Evolutionary conservation across 2,797 vertebrate species (phyloP).

Genomic region (Gallinago nigripennis): DNA sequence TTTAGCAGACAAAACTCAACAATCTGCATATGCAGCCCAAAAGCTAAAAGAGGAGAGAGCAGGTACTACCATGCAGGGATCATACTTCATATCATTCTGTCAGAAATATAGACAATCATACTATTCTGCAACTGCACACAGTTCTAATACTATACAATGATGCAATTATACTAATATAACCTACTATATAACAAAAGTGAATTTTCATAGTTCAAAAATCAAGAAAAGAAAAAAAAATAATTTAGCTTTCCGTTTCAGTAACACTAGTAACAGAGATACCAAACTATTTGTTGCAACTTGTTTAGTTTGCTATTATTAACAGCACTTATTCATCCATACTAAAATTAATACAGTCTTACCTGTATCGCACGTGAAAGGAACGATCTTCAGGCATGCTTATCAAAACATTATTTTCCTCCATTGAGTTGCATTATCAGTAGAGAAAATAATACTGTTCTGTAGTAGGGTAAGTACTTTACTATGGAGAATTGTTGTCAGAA

Average conservation of each 20-base stretch:
- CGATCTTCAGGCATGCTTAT: constrained; percentile 88
- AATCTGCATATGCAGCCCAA: not conserved
- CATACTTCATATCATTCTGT: not conserved
- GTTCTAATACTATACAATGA: not conserved
- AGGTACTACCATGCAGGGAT: not conserved
- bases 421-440: constrained; percentile 88
- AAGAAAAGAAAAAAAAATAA: not conserved
- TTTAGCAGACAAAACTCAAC: not conserved
- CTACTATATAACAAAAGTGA: not conserved
- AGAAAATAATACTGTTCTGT: constrained; percentile 59
- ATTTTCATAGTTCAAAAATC: not conserved
- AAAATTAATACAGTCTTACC: constrained; percentile 82
- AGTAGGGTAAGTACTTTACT: constrained; percentile 46
- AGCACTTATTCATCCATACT: not conserved
- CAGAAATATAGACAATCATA: not conserved
- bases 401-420: constrained; percentile 86
- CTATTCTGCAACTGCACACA: not conserved
- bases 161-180: not conserved
- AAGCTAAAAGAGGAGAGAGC: not conserved
- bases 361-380: constrained; percentile 94
- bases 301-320: not conserved
- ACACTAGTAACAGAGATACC: not conserved
- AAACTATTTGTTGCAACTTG: not conserved
- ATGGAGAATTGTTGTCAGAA: constrained; percentile 49
- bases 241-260: not conserved